A percentile compares a stretch with the other conserved stretches of the same genome.
Evolutionary conservation across 2,113 vertebrate genomes (phyloP).

Genomic region (Dicrurus megarhynchus): DNA sequence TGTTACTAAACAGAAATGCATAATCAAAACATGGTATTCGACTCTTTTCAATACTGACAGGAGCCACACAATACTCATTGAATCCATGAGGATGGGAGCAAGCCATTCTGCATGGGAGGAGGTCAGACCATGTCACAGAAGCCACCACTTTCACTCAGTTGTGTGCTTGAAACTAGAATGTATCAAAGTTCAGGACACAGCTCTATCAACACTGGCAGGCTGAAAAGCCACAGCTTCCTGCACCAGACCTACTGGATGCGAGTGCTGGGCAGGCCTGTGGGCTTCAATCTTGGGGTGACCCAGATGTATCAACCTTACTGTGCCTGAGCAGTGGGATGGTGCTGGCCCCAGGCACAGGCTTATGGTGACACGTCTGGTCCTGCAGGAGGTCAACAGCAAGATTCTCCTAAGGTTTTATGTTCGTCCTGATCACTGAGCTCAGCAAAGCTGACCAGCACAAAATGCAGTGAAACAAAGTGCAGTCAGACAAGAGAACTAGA

Average conservation of each 20-base stretch:
- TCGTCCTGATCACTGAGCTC: neutral
- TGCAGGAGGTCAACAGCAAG: neutral
- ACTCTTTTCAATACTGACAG: neutral
- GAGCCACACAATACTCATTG: neutral
- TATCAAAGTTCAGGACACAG: neutral
- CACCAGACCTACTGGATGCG: neutral
- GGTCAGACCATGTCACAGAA: neutral
- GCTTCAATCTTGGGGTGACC: neutral
- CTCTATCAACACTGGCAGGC: neutral
- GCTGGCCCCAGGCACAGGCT: neutral
- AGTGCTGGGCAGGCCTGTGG: neutral
- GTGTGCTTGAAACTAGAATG: neutral
- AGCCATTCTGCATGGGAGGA: neutral
- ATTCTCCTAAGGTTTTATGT: neutral
- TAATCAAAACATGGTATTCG: accelerated
- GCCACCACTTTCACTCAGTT: neutral
- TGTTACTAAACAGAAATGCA: neutral
- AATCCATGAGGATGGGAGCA: neutral
- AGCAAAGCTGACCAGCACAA: neutral
- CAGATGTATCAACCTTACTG: neutral
- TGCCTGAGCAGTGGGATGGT: neutral
- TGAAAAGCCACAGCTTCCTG: neutral
- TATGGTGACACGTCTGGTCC: accelerated
- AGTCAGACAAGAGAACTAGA: neutral
- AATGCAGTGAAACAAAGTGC: neutral